Evolutionary conservation across 2,888 invertebrate species (phyloP).

Genomic region (Anoplius nigerrimus): DNA sequence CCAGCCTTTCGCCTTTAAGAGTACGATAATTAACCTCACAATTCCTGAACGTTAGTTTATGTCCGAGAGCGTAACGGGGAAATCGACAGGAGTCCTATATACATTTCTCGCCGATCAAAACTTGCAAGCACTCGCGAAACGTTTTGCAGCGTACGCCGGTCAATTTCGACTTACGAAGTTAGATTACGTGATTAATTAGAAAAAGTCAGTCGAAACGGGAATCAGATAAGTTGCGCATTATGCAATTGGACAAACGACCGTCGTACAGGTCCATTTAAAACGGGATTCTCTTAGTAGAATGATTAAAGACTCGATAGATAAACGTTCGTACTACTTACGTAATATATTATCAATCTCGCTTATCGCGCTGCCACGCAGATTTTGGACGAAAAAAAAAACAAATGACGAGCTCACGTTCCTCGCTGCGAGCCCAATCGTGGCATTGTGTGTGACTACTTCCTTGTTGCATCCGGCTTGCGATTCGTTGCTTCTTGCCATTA

Average conservation of each 20-base stretch:
- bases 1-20: too few species aligned
- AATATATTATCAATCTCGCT: background rate
- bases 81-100: background rate
- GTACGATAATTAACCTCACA: background rate
- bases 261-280: background rate
- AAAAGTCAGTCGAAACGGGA: conserved; percentile 5
- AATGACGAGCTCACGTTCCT: background rate
- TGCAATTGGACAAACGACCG: background rate
- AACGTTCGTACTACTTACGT: background rate
- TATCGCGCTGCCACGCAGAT: too few species aligned
- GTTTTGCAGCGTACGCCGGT: background rate
- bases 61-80: background rate
- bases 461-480: conserved; percentile 3
- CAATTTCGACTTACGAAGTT: background rate
- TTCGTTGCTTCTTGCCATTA: background rate
- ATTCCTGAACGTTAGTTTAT: background rate
- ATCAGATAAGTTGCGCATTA: background rate
- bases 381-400: too few species aligned
- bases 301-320: too few species aligned
- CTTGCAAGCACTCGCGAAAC: background rate
- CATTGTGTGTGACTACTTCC: background rate
- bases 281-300: too few species aligned
- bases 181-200: background rate
- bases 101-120: background rate
- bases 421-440: background rate